Evolutionary conservation across 2,797 vertebrate genomes (phyloP), one percentile per base, ranked within the genome.

Genomic region (Amniataba percoides): DNA sequence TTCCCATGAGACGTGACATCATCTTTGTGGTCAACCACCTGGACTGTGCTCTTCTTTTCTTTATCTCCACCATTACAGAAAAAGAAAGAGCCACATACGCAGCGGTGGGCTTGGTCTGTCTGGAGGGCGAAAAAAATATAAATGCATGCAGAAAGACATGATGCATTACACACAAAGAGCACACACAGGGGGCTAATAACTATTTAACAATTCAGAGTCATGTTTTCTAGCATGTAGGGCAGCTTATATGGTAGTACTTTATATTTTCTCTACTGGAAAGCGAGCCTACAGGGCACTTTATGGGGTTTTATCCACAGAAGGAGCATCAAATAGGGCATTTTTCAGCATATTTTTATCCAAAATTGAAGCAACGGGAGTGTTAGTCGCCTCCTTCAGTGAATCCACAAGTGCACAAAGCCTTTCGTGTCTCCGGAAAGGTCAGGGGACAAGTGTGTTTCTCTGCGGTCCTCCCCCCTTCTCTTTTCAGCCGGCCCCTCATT

Each of bases 371-470:
- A 7, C 8, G 8, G 34, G 34, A 36, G 34, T 7, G 8, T 1
- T 1, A 36, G 8, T 36, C 34, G 34, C 34, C 11, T n/a, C 57
- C 36, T 7, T 7, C 51, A 5, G 16, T 27, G 21, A 66, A 39
- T 27, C 52, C 65, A 45, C 25, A 11, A 31, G 25, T 46, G 40
- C n/a, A 23, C 27, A 51, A 6, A 51, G 21, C 3, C 18, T 53
- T 58, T 53, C 11, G 40, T 18, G 59, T 63, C 27, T 61, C 9
- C 51, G 45, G 7, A 74, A 77, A 86, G 83, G 78, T 89, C 78
- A 89, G 77, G 40, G 80, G 77, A 64, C 61, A 84, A 87, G 68
- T 78, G 66, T 78, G 60, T 74, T 78, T 83, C 52, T 66, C 62
- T 57, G 27, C 68, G 5, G 4, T 62, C 63, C 55, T 14, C 7